These are phyloP conservation scores for Alethe diademata DNA, from an alignment of 2,113 vertebrate species.

Conservation along the genomic window DNA sequence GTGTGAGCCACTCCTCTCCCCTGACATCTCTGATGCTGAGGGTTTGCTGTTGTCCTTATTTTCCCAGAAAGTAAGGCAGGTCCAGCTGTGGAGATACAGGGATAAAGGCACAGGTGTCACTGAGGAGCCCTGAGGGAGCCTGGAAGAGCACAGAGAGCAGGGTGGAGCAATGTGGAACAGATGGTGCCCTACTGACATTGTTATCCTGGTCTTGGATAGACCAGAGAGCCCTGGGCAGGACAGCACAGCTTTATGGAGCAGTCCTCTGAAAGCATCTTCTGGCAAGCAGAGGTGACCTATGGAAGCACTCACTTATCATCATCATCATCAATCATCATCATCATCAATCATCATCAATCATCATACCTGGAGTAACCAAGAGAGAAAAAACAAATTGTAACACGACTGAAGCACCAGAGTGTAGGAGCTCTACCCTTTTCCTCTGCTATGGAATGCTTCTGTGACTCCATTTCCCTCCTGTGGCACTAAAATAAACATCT, in stretches of 20 bases:
- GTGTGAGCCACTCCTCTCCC: neutral
- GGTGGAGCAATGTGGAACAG: neutral
- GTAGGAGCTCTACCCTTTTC: neutral
- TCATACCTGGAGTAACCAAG: neutral
- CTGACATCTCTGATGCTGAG: neutral
- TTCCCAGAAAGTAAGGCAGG: neutral
- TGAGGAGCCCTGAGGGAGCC: neutral
- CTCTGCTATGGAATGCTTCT: neutral
- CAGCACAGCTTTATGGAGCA: neutral
- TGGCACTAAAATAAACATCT: neutral
- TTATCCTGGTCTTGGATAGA: neutral
- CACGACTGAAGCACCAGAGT: neutral
- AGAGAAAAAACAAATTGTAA: neutral
- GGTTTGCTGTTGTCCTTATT: neutral
- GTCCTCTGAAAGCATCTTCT: neutral
- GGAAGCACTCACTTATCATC: neutral
- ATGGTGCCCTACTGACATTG: neutral
- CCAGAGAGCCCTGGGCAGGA: neutral
- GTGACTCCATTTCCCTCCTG: neutral
- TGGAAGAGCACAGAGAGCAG: neutral
- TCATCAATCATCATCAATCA: neutral
- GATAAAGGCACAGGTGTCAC: neutral
- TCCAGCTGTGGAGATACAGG: neutral
- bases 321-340: too few species aligned
- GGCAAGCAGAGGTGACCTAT: neutral